These are phyloP conservation scores for Vulpes lagopus DNA, from an alignment of 2,113 vertebrate species.

Conservation along the genomic window DNA sequence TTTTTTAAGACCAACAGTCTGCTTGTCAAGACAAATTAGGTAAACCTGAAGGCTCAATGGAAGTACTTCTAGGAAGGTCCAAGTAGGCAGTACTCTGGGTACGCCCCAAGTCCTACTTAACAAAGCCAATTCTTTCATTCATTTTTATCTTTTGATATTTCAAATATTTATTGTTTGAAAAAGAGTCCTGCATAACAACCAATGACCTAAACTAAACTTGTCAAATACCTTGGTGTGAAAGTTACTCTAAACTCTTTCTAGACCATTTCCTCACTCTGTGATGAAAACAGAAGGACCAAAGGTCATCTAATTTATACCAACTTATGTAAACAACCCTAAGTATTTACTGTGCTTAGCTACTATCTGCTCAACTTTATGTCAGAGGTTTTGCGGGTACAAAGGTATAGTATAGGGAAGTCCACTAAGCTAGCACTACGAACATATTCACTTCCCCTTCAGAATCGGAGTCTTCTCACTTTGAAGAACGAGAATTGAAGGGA, in stretches of 20 bases:
- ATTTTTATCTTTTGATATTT: slow-evolving; percentile 66
- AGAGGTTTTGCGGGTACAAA: slow-evolving; percentile 53
- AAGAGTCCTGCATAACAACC: slow-evolving; percentile 47
- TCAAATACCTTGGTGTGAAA: slow-evolving; percentile 4
- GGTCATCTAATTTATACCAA: slow-evolving; percentile 57
- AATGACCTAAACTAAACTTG: slow-evolving; percentile 30
- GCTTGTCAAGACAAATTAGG: not conserved
- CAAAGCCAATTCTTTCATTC: slow-evolving; percentile 41
- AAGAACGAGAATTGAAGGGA: not conserved
- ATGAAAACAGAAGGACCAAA: slow-evolving; percentile 67
- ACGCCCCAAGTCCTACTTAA: not conserved
- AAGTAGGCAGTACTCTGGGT: not conserved
- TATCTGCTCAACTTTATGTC: slow-evolving; percentile 54
- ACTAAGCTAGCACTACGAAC: slow-evolving; percentile 2
- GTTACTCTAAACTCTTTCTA: slow-evolving; percentile 52
- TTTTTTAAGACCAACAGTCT: not conserved
- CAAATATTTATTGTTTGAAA: not conserved
- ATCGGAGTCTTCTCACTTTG: not conserved
- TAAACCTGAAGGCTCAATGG: not conserved
- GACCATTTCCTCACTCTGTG: slow-evolving; percentile 45
- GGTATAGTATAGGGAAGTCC: not conserved
- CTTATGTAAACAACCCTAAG: slow-evolving; percentile 45
- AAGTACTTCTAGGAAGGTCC: not conserved
- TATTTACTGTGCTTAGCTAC: slow-evolving; percentile 60
- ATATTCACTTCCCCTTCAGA: not conserved